Evolutionary conservation across 2,888 invertebrate genomes (phyloP).

Genomic region (Cheilosia pagana): DNA sequence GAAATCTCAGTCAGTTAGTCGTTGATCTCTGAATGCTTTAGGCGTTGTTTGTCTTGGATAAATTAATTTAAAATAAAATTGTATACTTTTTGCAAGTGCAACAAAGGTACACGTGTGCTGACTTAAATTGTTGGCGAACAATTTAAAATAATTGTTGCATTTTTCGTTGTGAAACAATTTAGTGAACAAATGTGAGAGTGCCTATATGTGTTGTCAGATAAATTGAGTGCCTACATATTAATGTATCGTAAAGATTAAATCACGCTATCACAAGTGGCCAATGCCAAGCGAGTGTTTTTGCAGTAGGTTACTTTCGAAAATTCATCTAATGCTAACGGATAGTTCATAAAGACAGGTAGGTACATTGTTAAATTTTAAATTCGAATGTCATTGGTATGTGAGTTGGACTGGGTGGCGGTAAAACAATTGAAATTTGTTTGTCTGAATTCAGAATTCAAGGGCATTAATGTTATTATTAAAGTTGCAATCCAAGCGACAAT

Average conservation of each 20-base stretch:
- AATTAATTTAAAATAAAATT: neutral
- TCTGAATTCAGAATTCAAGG: neutral
- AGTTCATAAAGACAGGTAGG: neutral
- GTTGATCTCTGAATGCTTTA: conserved; percentile 20
- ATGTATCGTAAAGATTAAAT: neutral
- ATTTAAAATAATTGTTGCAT: no score
- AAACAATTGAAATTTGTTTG: neutral
- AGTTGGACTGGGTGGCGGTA: neutral
- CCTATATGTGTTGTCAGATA: neutral
- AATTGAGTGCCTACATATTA: neutral
- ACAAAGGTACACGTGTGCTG: neutral
- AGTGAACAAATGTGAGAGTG: neutral
- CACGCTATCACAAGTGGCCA: neutral
- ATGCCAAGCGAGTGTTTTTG: neutral
- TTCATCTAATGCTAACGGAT: neutral
- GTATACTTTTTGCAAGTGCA: neutral
- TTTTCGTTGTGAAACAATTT: neutral
- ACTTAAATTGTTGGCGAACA: no score
- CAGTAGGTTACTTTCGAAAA: neutral
- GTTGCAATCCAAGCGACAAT: no score
- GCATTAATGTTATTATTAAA: neutral
- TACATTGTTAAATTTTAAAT: neutral
- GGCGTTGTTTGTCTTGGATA: conserved; percentile 1
- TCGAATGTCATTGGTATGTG: no score
- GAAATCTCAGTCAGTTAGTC: conserved; percentile 29